Conservation (phyloP, 2,797 vertebrate species). For the Leptodactylus fallax region DNA sequence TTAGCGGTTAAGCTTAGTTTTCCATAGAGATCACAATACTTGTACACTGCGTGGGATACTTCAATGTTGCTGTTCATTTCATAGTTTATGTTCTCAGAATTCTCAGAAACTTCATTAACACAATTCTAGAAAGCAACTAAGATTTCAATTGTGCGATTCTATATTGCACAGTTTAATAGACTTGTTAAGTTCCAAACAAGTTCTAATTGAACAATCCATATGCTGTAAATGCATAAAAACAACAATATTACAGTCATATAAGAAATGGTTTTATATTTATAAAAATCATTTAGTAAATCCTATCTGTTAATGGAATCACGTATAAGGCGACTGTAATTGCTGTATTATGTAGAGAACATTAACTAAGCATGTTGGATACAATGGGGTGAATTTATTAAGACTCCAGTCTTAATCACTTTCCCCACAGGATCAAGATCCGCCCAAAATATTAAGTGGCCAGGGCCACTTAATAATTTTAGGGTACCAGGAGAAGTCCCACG, state of each 20-base stretch:
- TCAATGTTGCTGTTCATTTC: neutral
- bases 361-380: too few species aligned
- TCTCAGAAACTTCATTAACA: neutral
- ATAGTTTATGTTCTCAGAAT: neutral
- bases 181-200: neutral
- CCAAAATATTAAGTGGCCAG: too few species aligned
- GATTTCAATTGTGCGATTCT: too few species aligned
- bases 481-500: too few species aligned
- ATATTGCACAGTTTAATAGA: too few species aligned
- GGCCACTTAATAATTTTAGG: too few species aligned
- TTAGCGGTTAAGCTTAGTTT: neutral
- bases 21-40: neutral
- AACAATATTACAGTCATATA: neutral
- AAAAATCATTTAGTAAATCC: neutral
- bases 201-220: constrained; percentile 1
- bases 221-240: constrained; percentile 1
- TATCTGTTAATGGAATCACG: neutral
- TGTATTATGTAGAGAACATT: too few species aligned
- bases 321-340: neutral
- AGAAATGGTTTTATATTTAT: too few species aligned
- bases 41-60: neutral
- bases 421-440: too few species aligned
- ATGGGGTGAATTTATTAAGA: too few species aligned
- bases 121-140: neutral
- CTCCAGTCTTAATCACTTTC: too few species aligned